Evolutionary conservation across 1,140 invertebrate genomes (phyloP), one percentile per base, ranked within the genome.

Genomic region (Teleogryllus occipitalis): DNA sequence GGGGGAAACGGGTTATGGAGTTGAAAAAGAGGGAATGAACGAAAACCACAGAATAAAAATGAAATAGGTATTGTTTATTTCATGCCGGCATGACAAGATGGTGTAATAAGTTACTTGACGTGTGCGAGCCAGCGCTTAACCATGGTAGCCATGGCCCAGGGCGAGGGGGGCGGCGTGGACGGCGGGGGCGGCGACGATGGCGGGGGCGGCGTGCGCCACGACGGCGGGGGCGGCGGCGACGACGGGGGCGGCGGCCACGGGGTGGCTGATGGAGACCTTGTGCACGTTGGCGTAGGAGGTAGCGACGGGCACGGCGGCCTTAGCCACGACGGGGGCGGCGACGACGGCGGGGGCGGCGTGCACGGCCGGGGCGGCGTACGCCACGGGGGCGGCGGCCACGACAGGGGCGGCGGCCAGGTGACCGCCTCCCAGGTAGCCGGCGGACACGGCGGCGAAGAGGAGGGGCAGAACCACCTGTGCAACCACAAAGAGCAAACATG

Each of bases 241-340:
- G 78, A 82, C 82, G 39, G 84, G 80, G 65, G 82, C 81, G 78
- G 83, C 82, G 54, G 54, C 76, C 10, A 77, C 47, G 76, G 76
- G 76, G 47, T 47, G 47, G 76, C 78, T 65, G 46, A 80, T 76
- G 47, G 65, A 80, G 80, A 83, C 81, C 79, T 83, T 83, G 82
- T 82, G 82, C 65, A 83, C 21, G 79, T 84, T 65, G 83, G 85
- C 79, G 83, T 85, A 85, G 81, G 85, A 85, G 81, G 84, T 84
- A 81, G 86, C 85, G 10, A 87, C 85, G 65, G 85, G 85, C 79
- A 83, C 82, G 10, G 79, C 82, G 54, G 82, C 83, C 22, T 87
- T 83, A 21, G 49, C 72, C 8, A 80, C 14, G n/a, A 47, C 76
- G 22, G 76, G 76, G n/a, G 47, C 76, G 12, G 76, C 76, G 46